Percentiles rank a stretch among this genome's conserved stretches.
Conservation (phyloP, 2,113 vertebrate genomes). For the Promerops cafer region DNA sequence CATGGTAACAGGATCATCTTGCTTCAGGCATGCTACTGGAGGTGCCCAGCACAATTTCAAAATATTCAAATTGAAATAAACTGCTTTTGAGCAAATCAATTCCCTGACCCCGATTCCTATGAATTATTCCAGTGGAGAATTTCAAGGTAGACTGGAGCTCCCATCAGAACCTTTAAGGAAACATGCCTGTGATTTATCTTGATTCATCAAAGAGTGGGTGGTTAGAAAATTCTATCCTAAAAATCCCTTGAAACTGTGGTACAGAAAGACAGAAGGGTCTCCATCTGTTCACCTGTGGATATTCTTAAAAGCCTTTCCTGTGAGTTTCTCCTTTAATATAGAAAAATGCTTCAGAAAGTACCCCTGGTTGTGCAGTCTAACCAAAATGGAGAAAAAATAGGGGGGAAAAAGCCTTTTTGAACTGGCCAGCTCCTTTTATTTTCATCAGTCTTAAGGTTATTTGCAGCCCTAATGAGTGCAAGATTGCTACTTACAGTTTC, state of each 20-base stretch:
- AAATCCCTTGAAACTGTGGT: neutral
- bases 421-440: neutral
- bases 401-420: neutral
- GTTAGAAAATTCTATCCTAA: neutral
- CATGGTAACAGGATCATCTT: conserved; percentile 49
- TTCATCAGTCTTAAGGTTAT: neutral
- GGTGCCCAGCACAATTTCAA: neutral
- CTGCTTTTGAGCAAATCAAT: conserved; percentile 14
- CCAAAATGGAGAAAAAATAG: neutral
- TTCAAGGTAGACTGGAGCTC: neutral
- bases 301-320: neutral
- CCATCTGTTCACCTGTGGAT: neutral
- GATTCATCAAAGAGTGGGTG: neutral
- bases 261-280: neutral
- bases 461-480: neutral
- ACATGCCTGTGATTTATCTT: neutral
- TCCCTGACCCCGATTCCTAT: neutral
- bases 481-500: neutral
- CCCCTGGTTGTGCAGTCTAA: neutral
- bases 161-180: neutral
- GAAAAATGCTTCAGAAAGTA: neutral
- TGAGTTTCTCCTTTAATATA: neutral
- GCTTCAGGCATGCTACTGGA: neutral
- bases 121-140: neutral
- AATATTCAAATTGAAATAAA: conserved; percentile 43